Base-by-base conservation (phyloP, 2,113 vertebrate species). In the Lichenostomus cassidix region DNA sequence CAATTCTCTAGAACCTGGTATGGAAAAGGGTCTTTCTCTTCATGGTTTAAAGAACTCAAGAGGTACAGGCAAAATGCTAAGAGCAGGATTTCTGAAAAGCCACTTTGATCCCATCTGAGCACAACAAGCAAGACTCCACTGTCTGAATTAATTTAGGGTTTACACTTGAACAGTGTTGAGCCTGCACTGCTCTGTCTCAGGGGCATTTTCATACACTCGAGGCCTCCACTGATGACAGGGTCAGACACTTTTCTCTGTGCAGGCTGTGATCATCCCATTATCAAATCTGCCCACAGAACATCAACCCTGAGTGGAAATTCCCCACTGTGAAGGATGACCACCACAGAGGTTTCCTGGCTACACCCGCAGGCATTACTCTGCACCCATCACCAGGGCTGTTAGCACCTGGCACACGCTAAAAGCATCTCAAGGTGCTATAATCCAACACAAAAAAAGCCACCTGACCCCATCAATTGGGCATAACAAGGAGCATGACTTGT, bases 141-240 rank as follows among this genome's bases (percentile, higher is more conserved):
- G 89, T 76, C 87, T 91, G 79, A 92, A 83, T 83, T 88, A 79
- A 93, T 91, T 90, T 73, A 58, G 83, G 71, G 68, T 88, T 94
- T 86, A 83, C 83, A 92, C 79, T 77, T 59, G 76, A 63, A 90
- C 22, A 33, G 88, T 62, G 55, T 74, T 1, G 21, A 96, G 82
- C 71, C 8, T 20, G 52, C 81, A 73, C 47, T 25, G 35, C 47
- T 86, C 20, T 93, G 88, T 90, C 94, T 86, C 79, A 59, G 68
- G 67, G 74, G 78, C 82, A 83, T 94, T 83, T 94, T 82, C 87
- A 76, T 73, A 77, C 24, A 27, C 3, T 41, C 0, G 0, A 92
- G 53, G 58, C 46, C 53, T 89, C 53, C 3, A 1, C 44, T 39
- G 58, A 53, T 22, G 69, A 87, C 4, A 42, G 41, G 74, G 81